A percentile compares a stretch with the other conserved stretches of the same genome.
These are phyloP conservation scores for Augochlorella aurata DNA, from an alignment of 2,888 invertebrate genomes.

Conservation along the genomic window DNA sequence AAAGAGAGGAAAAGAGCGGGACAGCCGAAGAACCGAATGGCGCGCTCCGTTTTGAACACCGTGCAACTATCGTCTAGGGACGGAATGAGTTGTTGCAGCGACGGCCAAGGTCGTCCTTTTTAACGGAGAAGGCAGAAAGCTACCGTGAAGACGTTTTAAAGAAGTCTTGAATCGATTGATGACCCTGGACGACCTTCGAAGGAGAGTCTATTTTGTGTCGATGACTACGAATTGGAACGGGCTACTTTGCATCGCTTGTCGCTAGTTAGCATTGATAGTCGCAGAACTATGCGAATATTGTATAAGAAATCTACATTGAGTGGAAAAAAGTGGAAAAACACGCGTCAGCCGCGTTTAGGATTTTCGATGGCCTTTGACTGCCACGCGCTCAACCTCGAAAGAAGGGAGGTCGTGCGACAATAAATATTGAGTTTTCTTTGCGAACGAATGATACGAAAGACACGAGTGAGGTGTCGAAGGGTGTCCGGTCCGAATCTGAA, in stretches of 20 bases:
- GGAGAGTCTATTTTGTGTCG: background rate
- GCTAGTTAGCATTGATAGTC: too few relatives aligned
- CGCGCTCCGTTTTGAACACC: background rate
- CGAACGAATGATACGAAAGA: too few relatives aligned
- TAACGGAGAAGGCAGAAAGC: conserved; percentile 27
- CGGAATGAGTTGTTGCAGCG: background rate
- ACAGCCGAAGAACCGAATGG: conserved; percentile 32
- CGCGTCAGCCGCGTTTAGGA: too few relatives aligned
- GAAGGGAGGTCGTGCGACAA: too few relatives aligned
- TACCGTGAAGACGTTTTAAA: conserved; percentile 9
- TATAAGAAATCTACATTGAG: too few relatives aligned
- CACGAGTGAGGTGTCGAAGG: too few relatives aligned
- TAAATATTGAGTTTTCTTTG: too few relatives aligned
- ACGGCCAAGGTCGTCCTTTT: background rate
- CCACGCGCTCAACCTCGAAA: too few relatives aligned
- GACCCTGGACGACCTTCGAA: background rate
- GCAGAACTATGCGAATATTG: too few relatives aligned
- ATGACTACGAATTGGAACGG: conserved; percentile 40
- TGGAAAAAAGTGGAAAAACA: too few relatives aligned
- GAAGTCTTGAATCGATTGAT: conserved; percentile 34
- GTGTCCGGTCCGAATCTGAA: too few relatives aligned
- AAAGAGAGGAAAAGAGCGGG: conserved; percentile 1
- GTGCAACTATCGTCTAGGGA: background rate
- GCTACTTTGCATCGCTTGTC: background rate
- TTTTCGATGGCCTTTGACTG: too few relatives aligned